Evolutionary conservation across 2,888 invertebrate genomes (phyloP).

Genomic region (Hipparchia semele): DNA sequence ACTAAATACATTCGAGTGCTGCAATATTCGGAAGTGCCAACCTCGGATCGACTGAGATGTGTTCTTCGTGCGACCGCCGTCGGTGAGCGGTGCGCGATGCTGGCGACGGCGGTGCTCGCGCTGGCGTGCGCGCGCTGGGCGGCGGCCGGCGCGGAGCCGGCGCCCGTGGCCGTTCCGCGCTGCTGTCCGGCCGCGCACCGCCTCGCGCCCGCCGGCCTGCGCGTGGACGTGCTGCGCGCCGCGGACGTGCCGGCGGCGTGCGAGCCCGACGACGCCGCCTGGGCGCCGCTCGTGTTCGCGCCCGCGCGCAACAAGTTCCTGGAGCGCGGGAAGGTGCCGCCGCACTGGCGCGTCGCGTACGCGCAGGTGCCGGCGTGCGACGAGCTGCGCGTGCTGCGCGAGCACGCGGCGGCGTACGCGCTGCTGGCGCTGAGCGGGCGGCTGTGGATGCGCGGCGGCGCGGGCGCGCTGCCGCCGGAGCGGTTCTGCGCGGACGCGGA

Average conservation of each 20-base stretch:
- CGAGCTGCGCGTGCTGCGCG: constrained; percentile 61
- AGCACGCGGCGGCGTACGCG: constrained; percentile 73
- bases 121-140: constrained; percentile 48
- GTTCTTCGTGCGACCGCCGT: constrained; percentile 40
- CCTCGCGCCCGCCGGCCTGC: constrained; percentile 60
- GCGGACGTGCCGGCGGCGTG: constrained; percentile 55
- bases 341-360: constrained; percentile 72
- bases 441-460: constrained; percentile 81
- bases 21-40: no score
- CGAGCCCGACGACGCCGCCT: constrained; percentile 55
- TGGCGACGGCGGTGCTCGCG: constrained; percentile 38
- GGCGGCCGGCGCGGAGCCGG: constrained; percentile 54
- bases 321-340: constrained; percentile 67
- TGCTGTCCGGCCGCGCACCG: constrained; percentile 57
- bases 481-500: constrained; percentile 88
- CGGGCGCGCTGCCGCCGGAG: constrained; percentile 73
- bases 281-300: constrained; percentile 84
- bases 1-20: no score
- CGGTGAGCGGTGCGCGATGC: constrained; percentile 51
- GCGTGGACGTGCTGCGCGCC: constrained; percentile 76
- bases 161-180: constrained; percentile 59
- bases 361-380: constrained; percentile 65
- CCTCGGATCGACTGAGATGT: constrained; percentile 35
- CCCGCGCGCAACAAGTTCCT: constrained; percentile 69
- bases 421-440: constrained; percentile 87